Evolutionary conservation across 2,113 vertebrate genomes (phyloP), one percentile per base, ranked within the genome.

Genomic region (Tachysurus fulvidraco): DNA sequence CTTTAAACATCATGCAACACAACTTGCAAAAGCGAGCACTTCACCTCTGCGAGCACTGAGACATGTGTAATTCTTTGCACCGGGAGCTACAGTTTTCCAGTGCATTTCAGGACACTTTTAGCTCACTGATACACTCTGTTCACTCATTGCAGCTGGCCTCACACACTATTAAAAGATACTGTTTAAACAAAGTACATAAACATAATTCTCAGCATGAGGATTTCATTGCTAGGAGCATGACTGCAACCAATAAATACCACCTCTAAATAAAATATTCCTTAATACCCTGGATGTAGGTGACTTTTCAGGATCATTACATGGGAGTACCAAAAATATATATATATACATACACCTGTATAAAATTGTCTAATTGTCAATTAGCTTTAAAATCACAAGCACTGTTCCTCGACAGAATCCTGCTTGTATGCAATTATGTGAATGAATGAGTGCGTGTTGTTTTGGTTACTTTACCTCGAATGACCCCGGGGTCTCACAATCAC

Each of bases 401-500:
- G 16, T 13, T 64, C 50, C 52, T 60, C 78, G 28, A 82, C 65
- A 55, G 2, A 57, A 67, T 28, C 59, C 46, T 60, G 21, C n/a
- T n/a, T 50, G n/a, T 9, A 86, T 73, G 17, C 60, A 65, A 79
- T 83, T 14, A 41, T 21, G 12, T 80, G 46, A 54, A 5, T 9
- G 28, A 41, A 52, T 64, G 41, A 17, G 7, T 36, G 76, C 23
- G 44, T 13, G 25, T 65, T 4, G 17, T 44, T 28, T 19, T 36
- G 50, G 57, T 81, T 78, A 67, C 44, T 84, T 87, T 92, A 92
- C 92, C 91, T 92, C 74, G 76, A 90, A 90, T 46, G 83, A 88
- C 89, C 92, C 91, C 85, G 90, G 88, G 92, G 91, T 89, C 91
- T 92, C 89, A 92, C 23, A 89, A 84, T 86, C 83, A 81, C 74